phyloP scores from a whole-genome alignment of 2,888 invertebrate genomes.

The Lissonota sp. region DNA sequence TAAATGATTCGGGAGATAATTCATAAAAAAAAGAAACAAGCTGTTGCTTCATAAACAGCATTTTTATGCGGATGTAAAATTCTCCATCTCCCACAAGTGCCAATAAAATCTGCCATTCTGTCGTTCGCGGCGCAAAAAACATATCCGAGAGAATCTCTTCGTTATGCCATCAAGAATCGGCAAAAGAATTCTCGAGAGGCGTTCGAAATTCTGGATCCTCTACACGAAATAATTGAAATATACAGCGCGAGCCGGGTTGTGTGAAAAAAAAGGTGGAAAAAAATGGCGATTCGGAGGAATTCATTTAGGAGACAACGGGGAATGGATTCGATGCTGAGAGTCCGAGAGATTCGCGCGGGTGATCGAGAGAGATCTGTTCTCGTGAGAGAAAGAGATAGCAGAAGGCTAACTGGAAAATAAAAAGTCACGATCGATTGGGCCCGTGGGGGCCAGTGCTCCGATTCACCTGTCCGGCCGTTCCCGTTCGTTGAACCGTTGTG shows the following conservation, averaged over 20 bases:
- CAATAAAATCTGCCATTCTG: too few relatives aligned
- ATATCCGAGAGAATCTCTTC: too few relatives aligned
- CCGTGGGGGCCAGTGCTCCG: slow-evolving; percentile 51
- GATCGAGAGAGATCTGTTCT: slow-evolving; percentile 10
- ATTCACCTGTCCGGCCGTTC: slow-evolving; percentile 70
- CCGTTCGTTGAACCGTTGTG: slow-evolving; percentile 75
- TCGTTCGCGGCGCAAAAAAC: too few relatives aligned
- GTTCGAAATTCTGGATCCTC: too few relatives aligned
- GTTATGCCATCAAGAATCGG: neutral
- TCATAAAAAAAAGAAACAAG: too few relatives aligned
- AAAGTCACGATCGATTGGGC: slow-evolving; percentile 60
- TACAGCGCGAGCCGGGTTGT: neutral
- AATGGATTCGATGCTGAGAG: slow-evolving; percentile 4
- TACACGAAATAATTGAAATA: too few relatives aligned
- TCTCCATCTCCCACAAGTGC: too few relatives aligned
- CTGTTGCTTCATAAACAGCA: too few relatives aligned
- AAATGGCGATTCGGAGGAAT: too few relatives aligned
- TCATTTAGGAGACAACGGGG: slow-evolving; percentile 5
- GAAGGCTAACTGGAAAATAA: slow-evolving; percentile 57
- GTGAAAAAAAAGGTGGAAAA: too few relatives aligned
- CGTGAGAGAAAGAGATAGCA: slow-evolving; percentile 17
- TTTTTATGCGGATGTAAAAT: too few relatives aligned
- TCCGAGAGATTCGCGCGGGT: slow-evolving; percentile 19
- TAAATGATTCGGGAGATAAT: too few relatives aligned
- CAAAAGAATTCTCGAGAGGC: neutral